These are phyloP conservation scores for Uromys caudimaculatus DNA, from an alignment of 2,797 vertebrate genomes.

Conservation along the genomic window DNA sequence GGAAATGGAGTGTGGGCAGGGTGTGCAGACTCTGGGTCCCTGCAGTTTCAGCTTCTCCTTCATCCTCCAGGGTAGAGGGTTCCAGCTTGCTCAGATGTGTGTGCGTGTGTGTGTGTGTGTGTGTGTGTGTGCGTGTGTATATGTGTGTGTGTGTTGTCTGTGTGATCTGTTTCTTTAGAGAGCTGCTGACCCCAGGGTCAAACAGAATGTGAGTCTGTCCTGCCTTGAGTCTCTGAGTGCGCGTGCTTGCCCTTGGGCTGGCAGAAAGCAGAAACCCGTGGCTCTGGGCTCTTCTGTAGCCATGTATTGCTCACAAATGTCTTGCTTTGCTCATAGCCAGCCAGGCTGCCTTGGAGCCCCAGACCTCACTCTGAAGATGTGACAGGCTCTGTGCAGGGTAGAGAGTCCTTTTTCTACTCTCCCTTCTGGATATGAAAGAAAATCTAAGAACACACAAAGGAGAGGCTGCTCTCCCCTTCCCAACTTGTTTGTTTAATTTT, in stretches of 20 bases:
- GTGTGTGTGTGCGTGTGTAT: not conserved
- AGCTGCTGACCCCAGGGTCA: slow-evolving; percentile 63
- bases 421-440: not conserved
- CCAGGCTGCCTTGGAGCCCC: accelerated
- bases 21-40: slow-evolving; percentile 62
- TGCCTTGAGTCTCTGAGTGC: not conserved
- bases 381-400: not conserved
- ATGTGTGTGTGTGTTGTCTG: not conserved
- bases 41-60: not conserved
- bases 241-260: not conserved
- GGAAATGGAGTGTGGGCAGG: slow-evolving; percentile 59
- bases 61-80: not conserved
- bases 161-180: not conserved
- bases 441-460: not conserved
- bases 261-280: not conserved
- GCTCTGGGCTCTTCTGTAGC: not conserved
- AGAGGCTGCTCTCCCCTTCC: no score
- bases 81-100: slow-evolving; percentile 18
- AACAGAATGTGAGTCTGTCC: slow-evolving; percentile 1
- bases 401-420: not conserved
- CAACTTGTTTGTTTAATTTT: not conserved
- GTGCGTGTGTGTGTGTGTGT: not conserved
- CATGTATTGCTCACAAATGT: not conserved
- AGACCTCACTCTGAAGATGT: not conserved
- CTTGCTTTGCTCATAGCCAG: not conserved